phyloP scores from a whole-genome alignment of 37 sponge, comb jelly and placozoan genomes.

The Cladorhizidae sp. region DNA sequence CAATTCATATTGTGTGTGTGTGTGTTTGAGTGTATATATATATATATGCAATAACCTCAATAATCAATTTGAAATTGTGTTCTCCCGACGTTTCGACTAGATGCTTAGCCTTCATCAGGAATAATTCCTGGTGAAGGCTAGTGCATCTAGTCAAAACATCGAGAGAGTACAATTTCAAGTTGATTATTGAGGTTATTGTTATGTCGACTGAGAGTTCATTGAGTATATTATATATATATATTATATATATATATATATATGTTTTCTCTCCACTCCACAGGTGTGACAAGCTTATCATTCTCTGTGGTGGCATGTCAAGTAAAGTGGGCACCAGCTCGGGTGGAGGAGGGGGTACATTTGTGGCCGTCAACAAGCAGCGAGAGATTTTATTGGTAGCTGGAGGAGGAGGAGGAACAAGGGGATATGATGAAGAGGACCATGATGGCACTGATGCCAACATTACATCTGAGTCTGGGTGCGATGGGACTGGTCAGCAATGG shows the following conservation, averaged over 20 bases:
- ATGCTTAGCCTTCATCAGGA: too few relatives aligned
- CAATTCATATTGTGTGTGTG: neutral
- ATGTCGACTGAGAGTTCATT: too few relatives aligned
- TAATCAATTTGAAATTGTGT: too few relatives aligned
- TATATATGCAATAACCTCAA: too few relatives aligned
- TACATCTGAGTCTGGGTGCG: conserved; percentile 12
- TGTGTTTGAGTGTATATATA: too few relatives aligned
- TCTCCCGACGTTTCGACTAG: too few relatives aligned
- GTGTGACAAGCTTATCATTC: conserved; percentile 61
- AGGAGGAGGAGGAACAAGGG: conserved; percentile 80
- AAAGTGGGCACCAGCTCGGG: conserved; percentile 55
- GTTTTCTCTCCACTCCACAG: neutral
- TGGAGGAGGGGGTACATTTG: conserved; percentile 81
- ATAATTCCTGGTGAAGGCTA: too few relatives aligned
- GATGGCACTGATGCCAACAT: conserved; percentile 69
- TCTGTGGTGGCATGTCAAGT: conserved; percentile 79
- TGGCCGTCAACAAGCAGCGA: conserved; percentile 52
- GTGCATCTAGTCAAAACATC: too few relatives aligned
- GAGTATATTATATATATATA: too few relatives aligned
- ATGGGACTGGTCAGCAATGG: conserved; percentile 61
- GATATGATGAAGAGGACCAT: conserved; percentile 67
- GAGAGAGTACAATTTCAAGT: too few relatives aligned
- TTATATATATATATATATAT: too few relatives aligned
- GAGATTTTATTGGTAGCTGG: conserved; percentile 67
- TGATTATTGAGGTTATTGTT: too few relatives aligned